Percentiles rank a stretch among this genome's conserved stretches.
These are phyloP conservation scores for Caenorhabditis tropicalis DNA, from an alignment of 1,140 invertebrate species.

Conservation along the genomic window DNA sequence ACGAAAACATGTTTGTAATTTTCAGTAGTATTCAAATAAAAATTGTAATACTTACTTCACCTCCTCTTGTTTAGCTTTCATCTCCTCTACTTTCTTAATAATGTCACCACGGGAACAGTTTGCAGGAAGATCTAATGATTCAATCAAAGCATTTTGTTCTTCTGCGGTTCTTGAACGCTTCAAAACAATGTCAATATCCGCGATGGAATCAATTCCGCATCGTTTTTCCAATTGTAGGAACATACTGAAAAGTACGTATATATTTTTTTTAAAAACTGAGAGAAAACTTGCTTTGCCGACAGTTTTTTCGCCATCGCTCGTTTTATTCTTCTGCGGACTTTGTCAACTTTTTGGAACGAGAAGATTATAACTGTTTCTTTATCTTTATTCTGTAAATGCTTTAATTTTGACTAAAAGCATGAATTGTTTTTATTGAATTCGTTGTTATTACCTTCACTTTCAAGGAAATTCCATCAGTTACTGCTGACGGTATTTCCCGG, in stretches of 20 bases:
- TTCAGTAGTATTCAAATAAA: too few species aligned
- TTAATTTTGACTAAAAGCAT: neutral
- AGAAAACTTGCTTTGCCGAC: neutral
- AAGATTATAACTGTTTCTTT: neutral
- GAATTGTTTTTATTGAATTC: too few species aligned
- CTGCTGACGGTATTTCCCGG: neutral
- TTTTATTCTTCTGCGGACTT: neutral
- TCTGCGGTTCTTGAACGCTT: neutral
- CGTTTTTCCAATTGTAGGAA: too few species aligned
- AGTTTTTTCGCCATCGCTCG: neutral
- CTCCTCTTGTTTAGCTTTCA: neutral
- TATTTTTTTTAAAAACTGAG: too few species aligned
- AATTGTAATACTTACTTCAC: neutral
- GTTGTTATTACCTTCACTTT: neutral
- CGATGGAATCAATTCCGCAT: neutral
- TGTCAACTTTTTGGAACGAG: constrained; percentile 1
- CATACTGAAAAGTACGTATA: too few species aligned
- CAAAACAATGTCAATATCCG: neutral
- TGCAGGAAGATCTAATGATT: neutral
- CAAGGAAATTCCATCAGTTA: neutral
- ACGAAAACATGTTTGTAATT: too few species aligned
- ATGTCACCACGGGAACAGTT: neutral
- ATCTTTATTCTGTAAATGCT: neutral
- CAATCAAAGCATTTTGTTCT: neutral
- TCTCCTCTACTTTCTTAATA: neutral